phyloP scores from a whole-genome alignment of 2,113 vertebrate species.

The Carassius gibelio region DNA sequence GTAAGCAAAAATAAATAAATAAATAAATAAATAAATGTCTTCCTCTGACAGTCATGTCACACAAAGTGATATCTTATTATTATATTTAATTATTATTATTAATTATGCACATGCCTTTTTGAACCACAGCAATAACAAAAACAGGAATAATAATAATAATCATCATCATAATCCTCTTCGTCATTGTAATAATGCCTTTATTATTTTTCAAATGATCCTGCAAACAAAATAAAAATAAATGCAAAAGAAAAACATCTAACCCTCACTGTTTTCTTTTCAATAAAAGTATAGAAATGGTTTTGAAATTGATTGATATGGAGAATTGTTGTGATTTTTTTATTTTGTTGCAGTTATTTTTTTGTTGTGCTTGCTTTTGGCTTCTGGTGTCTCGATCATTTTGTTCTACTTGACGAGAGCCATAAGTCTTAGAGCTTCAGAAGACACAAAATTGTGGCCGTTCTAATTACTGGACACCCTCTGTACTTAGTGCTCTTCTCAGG shows the following conservation, averaged over 20 bases:
- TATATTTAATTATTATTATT: background rate
- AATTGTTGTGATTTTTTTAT: background rate
- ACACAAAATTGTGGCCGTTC: background rate
- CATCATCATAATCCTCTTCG: too few species aligned
- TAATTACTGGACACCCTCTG: constrained; percentile 46
- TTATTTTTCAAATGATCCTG: background rate
- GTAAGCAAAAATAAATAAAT: background rate
- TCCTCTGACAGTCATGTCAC: constrained; percentile 71
- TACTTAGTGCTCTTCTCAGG: constrained; percentile 47
- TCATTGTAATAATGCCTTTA: background rate
- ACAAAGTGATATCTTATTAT: background rate
- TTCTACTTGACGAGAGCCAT: background rate
- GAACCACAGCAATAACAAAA: background rate
- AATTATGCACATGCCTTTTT: background rate
- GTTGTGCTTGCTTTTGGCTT: background rate
- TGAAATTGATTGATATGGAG: background rate
- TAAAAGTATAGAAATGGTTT: background rate
- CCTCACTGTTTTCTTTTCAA: background rate
- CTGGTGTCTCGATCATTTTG: background rate
- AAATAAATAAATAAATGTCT: constrained; percentile 39
- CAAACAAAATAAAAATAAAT: background rate
- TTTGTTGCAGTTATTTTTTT: background rate
- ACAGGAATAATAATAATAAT: background rate
- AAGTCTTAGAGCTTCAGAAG: background rate
- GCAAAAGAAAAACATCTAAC: background rate